Base-by-base conservation (phyloP, 2,113 vertebrate genomes). In the Nanorana parkeri region DNA sequence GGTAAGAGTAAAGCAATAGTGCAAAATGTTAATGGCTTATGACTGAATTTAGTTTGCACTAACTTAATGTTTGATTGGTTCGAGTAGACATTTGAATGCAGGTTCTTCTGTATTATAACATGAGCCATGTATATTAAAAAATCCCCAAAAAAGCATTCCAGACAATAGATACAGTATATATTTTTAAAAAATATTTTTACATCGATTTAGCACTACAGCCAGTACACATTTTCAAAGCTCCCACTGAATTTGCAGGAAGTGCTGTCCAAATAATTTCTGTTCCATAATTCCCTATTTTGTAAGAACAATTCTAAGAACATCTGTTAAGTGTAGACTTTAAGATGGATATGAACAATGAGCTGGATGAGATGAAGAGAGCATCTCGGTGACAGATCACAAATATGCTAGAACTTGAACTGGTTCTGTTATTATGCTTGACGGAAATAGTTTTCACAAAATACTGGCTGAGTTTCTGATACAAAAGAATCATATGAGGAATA, bases 281-380 rank as follows among this genome's bases (percentile, higher is more conserved):
- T 21, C 66, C 4, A 47, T 0, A 47, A n/a, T 20, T 41, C 1
- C 1, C 11, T 41, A n/a, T 11, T 41, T 20, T 41, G 20, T n/a
- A 47, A 47, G 41, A 4, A 10, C n/a, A 41, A 41, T 20, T 41
- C 67, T 24, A 69, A 29, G 10, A 28, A 26, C 83, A 88, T 93
- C 88, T 89, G 87, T 82, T 88, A 84, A 84, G 87, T 91, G 88
- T 84, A 87, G 56, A 90, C 83, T 87, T 72, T 90, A 92, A 92
- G 93, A 87, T 88, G 86, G 86, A 23, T 21, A 58, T 60, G 55
- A 94, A 93, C 89, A 82, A 28, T 89, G 86, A 88, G 89, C 41
- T 87, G 71, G 80, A 88, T 80, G 28, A 61, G 58, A 61, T 36
- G 17, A 17, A 69, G 86, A 77, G 81, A 24, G 32, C 84, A 84